Conservation (phyloP, 2,113 vertebrate species). For the Scolopax mira region DNA sequence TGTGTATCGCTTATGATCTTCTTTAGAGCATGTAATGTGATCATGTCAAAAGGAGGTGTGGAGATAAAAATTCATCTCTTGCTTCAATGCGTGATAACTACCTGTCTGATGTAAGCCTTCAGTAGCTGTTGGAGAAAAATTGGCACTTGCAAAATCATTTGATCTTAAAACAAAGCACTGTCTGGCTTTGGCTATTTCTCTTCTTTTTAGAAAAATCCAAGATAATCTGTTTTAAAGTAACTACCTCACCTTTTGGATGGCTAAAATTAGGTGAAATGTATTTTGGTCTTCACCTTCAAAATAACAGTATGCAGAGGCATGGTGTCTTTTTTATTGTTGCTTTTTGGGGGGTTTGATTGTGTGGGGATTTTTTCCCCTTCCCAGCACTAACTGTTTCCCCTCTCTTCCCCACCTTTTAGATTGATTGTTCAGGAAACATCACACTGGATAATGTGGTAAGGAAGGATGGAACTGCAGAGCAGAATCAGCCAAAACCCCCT, state of each 20-base stretch:
- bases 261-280: neutral
- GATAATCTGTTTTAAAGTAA: neutral
- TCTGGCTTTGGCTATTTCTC: neutral
- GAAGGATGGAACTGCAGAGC: constrained; percentile 67
- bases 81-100: neutral
- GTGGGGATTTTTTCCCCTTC: neutral
- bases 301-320: neutral
- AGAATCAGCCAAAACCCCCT: constrained; percentile 69
- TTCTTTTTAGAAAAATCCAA: neutral
- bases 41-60: neutral
- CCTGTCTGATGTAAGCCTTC: neutral
- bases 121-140: neutral
- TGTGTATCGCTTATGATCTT: neutral
- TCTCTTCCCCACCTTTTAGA: constrained; percentile 56
- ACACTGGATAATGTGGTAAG: constrained; percentile 72
- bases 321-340: neutral
- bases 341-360: neutral
- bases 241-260: neutral
- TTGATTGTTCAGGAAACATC: constrained; percentile 79
- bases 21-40: neutral
- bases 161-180: neutral
- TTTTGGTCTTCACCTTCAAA: neutral
- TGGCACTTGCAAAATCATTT: neutral
- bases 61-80: neutral
- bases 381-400: neutral